Evolutionary conservation across 2,113 vertebrate species (phyloP).

Genomic region (Dissostichus mawsoni): DNA sequence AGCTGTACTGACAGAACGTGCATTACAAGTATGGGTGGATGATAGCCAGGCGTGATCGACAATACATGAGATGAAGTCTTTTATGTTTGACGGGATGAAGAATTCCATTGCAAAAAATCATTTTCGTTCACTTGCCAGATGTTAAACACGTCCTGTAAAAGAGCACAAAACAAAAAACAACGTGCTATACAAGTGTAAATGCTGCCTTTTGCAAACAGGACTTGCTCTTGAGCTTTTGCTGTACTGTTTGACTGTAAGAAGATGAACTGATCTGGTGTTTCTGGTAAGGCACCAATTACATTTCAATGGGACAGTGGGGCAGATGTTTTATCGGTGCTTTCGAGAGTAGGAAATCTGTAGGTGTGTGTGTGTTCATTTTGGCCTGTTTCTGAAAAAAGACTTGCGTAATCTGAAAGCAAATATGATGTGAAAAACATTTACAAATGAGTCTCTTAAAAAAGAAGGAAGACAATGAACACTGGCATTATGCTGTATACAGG

Average conservation of each 20-base stretch:
- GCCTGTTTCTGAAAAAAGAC: constrained; percentile 22
- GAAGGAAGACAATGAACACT: constrained; percentile 37
- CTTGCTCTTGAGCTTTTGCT: neutral
- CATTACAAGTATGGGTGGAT: constrained; percentile 37
- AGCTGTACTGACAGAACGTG: constrained; percentile 52
- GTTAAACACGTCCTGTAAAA: constrained; percentile 12
- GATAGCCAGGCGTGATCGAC: constrained; percentile 19
- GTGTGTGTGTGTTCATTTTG: constrained; percentile 23
- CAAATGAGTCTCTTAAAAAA: constrained; percentile 16
- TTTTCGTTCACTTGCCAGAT: neutral
- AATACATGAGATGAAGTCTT: neutral
- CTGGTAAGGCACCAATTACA: constrained; percentile 69
- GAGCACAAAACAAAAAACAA: constrained; percentile 5
- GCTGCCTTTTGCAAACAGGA: constrained; percentile 17
- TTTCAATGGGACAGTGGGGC: constrained; percentile 19
- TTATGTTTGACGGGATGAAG: neutral
- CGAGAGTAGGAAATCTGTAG: constrained; percentile 1
- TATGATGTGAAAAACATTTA: constrained; percentile 37
- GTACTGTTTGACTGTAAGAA: constrained; percentile 19
- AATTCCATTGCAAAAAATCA: neutral
- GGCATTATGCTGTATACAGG: constrained; percentile 54
- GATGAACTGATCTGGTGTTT: constrained; percentile 35
- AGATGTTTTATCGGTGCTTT: constrained; percentile 22
- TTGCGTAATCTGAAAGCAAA: constrained; percentile 8
- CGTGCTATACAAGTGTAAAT: constrained; percentile 2